Percentiles rank a stretch among this genome's conserved stretches.
These are phyloP conservation scores for Bombus polaris DNA, from an alignment of 1,140 invertebrate genomes.

Conservation along the genomic window DNA sequence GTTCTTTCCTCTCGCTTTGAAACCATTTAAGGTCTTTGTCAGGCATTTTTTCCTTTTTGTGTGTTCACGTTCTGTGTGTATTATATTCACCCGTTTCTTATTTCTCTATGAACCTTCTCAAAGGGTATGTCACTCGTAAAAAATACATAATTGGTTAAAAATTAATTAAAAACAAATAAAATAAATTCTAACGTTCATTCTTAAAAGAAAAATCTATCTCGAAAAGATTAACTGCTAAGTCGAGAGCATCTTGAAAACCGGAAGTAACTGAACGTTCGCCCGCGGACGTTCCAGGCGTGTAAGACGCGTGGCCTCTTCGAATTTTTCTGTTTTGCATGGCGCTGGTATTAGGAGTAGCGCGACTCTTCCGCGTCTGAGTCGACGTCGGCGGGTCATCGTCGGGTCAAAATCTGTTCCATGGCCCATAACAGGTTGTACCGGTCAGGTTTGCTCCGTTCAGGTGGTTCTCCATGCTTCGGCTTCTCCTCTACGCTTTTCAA, in stretches of 20 bases:
- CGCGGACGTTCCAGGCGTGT: background rate
- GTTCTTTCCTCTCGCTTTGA: too few species aligned
- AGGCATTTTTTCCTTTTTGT: too few species aligned
- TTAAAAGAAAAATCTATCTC: too few species aligned
- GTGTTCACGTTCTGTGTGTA: too few species aligned
- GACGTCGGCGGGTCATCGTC: conserved; percentile 68
- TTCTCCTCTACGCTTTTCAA: conserved; percentile 32
- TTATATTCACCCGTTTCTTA: too few species aligned
- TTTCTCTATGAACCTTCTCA: too few species aligned
- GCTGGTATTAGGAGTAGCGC: conserved; percentile 58
- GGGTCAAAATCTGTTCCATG: conserved; percentile 75
- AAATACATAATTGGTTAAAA: too few species aligned
- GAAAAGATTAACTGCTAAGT: too few species aligned
- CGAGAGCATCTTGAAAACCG: background rate
- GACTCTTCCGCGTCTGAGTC: conserved; percentile 69
- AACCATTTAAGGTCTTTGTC: too few species aligned
- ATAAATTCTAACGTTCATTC: too few species aligned
- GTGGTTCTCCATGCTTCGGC: conserved; percentile 48
- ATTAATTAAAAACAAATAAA: background rate
- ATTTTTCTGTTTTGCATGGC: conserved; percentile 68
- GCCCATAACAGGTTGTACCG: conserved; percentile 77
- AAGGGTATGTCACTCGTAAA: background rate
- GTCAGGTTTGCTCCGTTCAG: conserved; percentile 63
- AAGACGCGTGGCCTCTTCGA: conserved; percentile 56
- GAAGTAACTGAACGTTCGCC: background rate